Percentiles rank a stretch among this genome's conserved stretches.
phyloP scores from a whole-genome alignment of 2,888 invertebrate species.

The Erynnis tages region DNA sequence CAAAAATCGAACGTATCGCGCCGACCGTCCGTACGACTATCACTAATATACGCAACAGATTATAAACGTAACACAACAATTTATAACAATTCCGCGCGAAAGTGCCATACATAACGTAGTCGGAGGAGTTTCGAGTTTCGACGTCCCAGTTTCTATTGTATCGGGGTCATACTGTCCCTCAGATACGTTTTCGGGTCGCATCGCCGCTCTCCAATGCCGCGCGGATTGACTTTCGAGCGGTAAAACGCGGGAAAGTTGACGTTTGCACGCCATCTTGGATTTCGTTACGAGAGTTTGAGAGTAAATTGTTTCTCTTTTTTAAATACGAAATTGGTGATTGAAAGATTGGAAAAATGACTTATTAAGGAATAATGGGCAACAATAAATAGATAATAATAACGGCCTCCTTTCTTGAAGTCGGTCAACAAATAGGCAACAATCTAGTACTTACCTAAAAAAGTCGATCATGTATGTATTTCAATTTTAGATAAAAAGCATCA shows the following conservation, averaged over 20 bases:
- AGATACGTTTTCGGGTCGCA: constrained; percentile 26
- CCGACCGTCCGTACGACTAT: not conserved
- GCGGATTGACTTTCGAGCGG: constrained; percentile 19
- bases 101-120: constrained; percentile 12
- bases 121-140: constrained; percentile 5
- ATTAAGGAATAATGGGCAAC: too few species aligned
- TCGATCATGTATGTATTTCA: too few species aligned
- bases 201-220: constrained; percentile 25
- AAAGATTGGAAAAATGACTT: too few species aligned
- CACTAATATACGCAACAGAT: not conserved
- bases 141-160: constrained; percentile 19
- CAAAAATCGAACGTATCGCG: not conserved
- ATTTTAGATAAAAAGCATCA: too few species aligned
- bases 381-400: too few species aligned
- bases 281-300: constrained; percentile 3
- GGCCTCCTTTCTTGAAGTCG: too few species aligned
- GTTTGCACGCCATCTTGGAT: constrained; percentile 17
- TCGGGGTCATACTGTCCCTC: constrained; percentile 27
- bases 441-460: too few species aligned
- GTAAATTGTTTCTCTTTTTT: too few species aligned
- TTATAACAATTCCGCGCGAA: constrained; percentile 11
- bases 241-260: constrained; percentile 13
- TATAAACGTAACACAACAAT: not conserved
- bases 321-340: too few species aligned
- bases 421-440: too few species aligned